Percentiles rank a stretch among this genome's conserved stretches.
These are phyloP conservation scores for Taenioides sp. DNA, from an alignment of 2,797 vertebrate genomes.

Conservation along the genomic window DNA sequence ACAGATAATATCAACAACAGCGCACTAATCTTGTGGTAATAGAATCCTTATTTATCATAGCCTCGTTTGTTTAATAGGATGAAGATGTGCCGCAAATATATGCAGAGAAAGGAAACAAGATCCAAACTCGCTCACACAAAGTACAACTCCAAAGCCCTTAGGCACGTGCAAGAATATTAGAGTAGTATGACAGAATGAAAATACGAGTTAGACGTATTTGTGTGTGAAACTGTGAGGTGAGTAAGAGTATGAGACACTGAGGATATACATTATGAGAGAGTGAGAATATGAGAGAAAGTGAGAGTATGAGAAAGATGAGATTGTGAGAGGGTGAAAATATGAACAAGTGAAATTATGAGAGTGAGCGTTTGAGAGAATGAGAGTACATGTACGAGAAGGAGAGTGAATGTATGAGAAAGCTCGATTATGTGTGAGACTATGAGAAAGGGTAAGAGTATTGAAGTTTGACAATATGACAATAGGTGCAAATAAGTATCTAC, in stretches of 20 bases:
- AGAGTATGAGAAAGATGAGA: neutral
- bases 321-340: neutral
- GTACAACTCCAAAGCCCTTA: conserved; percentile 2
- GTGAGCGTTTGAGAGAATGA: too few relatives aligned
- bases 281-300: neutral
- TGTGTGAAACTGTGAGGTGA: neutral
- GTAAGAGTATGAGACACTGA: too few relatives aligned
- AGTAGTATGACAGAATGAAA: neutral
- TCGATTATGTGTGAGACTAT: too few relatives aligned
- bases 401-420: too few relatives aligned
- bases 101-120: conserved; percentile 22
- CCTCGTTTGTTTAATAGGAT: conserved; percentile 48
- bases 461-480: too few relatives aligned
- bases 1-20: conserved; percentile 60
- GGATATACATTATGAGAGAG: neutral
- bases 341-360: neutral
- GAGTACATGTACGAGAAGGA: too few relatives aligned
- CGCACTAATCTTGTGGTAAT: conserved; percentile 62
- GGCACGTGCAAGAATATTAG: neutral
- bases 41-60: conserved; percentile 58
- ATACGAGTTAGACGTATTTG: too few relatives aligned
- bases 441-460: too few relatives aligned
- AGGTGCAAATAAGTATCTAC: too few relatives aligned
- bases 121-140: conserved; percentile 6
- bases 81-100: conserved; percentile 46